phyloP scores from a whole-genome alignment of 2,113 vertebrate genomes.

The Pachycephala philippinensis region DNA sequence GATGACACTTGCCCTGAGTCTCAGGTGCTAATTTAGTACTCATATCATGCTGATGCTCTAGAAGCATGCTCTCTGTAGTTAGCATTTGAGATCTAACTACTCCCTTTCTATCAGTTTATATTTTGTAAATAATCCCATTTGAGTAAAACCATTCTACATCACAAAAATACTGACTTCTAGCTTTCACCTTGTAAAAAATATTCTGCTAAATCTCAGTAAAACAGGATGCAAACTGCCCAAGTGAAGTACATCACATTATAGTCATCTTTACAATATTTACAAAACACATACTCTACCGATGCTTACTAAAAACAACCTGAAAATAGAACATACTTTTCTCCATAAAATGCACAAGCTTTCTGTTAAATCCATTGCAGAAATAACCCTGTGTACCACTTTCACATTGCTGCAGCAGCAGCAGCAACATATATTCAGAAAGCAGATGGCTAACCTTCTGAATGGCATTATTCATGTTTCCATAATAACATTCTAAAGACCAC shows the following conservation, averaged over 20 bases:
- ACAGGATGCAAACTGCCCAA: not conserved
- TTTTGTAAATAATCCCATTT: not conserved
- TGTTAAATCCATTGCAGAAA: not conserved
- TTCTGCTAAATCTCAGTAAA: not conserved
- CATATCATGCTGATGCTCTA: not conserved
- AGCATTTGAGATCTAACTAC: not conserved
- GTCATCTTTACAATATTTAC: not conserved
- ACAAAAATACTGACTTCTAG: not conserved
- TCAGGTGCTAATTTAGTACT: not conserved
- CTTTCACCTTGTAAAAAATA: not conserved
- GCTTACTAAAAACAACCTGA: not conserved
- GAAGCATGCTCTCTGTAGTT: not conserved
- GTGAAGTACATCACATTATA: not conserved
- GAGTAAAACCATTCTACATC: not conserved
- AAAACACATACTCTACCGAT: not conserved
- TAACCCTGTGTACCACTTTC: not conserved
- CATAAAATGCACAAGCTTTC: not conserved
- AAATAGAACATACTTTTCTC: not conserved
- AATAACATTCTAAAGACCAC: slow-evolving; percentile 39
- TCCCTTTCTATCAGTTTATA: not conserved
- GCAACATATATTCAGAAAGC: slow-evolving; percentile 41
- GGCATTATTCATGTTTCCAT: slow-evolving; percentile 57
- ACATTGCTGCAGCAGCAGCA: not conserved
- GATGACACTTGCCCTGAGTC: not conserved
- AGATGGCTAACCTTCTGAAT: slow-evolving; percentile 64